Evolutionary conservation across 2,888 invertebrate species (phyloP).

Genomic region (Cyclophora albipunctata): DNA sequence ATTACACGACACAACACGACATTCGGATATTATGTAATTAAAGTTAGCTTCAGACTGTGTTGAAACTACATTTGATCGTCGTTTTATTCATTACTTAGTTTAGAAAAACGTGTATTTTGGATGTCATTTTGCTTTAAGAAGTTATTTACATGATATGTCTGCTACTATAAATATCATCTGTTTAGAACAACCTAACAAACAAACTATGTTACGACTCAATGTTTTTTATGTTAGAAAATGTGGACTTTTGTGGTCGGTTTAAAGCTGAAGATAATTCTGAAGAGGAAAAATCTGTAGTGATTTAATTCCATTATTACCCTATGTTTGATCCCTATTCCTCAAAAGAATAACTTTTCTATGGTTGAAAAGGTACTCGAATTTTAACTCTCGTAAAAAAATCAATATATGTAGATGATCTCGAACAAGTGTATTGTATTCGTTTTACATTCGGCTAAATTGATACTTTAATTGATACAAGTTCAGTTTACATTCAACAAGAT

Average conservation of each 20-base stretch:
- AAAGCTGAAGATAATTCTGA: too few species aligned
- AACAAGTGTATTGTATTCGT: too few species aligned
- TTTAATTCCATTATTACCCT: too few species aligned
- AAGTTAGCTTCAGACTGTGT: constrained; percentile 30
- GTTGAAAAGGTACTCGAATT: too few species aligned
- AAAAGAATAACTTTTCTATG: too few species aligned
- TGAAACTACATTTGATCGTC: constrained; percentile 33
- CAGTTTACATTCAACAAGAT: constrained; percentile 8
- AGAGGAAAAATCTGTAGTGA: too few species aligned
- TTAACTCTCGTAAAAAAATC: too few species aligned
- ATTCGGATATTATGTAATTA: constrained; percentile 44
- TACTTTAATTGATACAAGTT: constrained; percentile 9
- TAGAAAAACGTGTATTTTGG: constrained; percentile 28
- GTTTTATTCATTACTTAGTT: constrained; percentile 37
- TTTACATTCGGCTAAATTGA: too few species aligned
- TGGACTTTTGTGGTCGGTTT: too few species aligned
- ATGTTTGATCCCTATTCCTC: too few species aligned
- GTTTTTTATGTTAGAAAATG: too few species aligned
- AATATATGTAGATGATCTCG: too few species aligned
- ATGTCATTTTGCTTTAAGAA: constrained; percentile 10
- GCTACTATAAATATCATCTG: not conserved
- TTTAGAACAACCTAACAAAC: not conserved
- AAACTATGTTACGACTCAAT: not conserved
- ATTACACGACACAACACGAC: constrained; percentile 41
- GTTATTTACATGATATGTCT: not conserved